These are phyloP conservation scores for Hofmannophila pseudospretella DNA, from an alignment of 2,888 invertebrate genomes.

Conservation along the genomic window DNA sequence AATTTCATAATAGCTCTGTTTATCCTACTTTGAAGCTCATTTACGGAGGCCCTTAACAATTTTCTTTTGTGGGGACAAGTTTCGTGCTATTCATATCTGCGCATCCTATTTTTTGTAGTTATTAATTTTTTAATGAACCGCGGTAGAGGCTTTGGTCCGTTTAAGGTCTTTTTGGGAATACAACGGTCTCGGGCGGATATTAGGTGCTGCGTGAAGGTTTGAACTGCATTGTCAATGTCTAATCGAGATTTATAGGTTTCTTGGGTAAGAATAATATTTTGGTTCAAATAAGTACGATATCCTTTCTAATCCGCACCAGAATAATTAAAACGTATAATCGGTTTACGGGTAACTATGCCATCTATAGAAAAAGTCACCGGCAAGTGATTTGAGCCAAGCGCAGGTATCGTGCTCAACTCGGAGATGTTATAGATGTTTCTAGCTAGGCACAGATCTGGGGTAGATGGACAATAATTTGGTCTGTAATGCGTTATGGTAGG, in stretches of 20 bases:
- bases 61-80: background rate
- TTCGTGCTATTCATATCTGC: background rate
- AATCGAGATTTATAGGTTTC: background rate
- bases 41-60: background rate
- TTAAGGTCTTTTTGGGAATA: background rate
- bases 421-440: slow-evolving; percentile 1
- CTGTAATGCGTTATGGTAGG: slow-evolving; percentile 6
- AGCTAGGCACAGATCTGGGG: background rate
- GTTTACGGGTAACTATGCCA: background rate
- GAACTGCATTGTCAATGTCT: background rate
- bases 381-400: slow-evolving; percentile 9
- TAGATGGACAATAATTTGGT: background rate
- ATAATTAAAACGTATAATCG: background rate
- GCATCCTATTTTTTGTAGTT: slow-evolving; percentile 3
- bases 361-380: background rate
- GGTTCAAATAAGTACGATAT: background rate
- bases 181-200: background rate
- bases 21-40: slow-evolving; percentile 3
- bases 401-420: slow-evolving; percentile 1
- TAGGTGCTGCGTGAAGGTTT: background rate
- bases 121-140: slow-evolving; percentile 1
- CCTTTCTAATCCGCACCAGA: background rate
- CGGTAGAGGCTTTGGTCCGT: background rate
- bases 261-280: background rate
- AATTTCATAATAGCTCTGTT: background rate